Evolutionary conservation across 2,113 vertebrate species (phyloP).

Genomic region (Mus pahari): DNA sequence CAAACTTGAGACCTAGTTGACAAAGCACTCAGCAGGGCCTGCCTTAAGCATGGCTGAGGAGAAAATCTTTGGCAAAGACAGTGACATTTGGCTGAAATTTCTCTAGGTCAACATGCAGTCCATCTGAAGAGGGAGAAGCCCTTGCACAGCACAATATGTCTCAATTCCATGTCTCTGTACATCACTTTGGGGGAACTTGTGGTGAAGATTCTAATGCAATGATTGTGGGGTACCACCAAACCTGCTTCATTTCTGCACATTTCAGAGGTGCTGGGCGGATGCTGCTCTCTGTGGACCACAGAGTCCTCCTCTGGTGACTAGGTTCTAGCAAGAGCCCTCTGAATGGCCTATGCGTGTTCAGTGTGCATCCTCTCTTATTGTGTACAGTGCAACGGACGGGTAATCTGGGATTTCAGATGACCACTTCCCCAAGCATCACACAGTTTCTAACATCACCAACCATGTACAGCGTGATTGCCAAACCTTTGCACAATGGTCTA

Average conservation of each 20-base stretch:
- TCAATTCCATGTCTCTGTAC: not conserved
- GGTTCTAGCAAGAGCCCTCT: not conserved
- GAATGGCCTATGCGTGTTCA: fast-evolving
- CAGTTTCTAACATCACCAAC: not conserved
- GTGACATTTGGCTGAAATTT: not conserved
- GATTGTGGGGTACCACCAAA: not conserved
- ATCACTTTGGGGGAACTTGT: not conserved
- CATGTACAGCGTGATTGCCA: not conserved
- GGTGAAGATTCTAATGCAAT: not conserved
- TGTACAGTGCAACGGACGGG: fast-evolving
- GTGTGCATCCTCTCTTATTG: fast-evolving
- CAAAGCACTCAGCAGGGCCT: not conserved
- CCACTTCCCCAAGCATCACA: not conserved
- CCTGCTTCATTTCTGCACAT: not conserved
- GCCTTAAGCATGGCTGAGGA: not conserved
- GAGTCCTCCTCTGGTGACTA: not conserved
- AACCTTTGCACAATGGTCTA: not conserved
- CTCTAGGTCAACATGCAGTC: not conserved
- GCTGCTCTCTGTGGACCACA: not conserved
- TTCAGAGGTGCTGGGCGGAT: too few species aligned
- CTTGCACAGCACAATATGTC: not conserved
- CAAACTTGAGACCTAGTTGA: not conserved
- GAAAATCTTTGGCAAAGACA: not conserved
- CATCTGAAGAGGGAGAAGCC: not conserved
- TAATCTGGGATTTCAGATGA: not conserved